These are phyloP conservation scores for Acanthopagrus latus DNA, from an alignment of 2,797 vertebrate genomes.

Conservation along the genomic window DNA sequence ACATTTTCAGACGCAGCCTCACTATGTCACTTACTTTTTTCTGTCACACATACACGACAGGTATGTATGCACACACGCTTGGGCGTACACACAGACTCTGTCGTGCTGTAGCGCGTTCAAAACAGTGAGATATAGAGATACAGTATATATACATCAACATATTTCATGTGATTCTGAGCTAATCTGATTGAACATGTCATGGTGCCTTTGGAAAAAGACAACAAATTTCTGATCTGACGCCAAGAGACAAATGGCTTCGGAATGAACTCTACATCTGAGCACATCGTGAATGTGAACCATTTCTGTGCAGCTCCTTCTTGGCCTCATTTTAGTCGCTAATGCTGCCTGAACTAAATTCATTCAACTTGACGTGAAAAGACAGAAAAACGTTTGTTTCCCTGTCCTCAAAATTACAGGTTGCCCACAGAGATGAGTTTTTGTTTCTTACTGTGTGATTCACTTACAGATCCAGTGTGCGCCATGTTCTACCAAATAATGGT, in stretches of 20 bases:
- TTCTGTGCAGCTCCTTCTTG: conserved; percentile 9
- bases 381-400: conserved; percentile 12
- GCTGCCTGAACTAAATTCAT: conserved; percentile 18
- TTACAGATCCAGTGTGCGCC: conserved; percentile 31
- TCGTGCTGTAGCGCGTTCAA: conserved; percentile 21
- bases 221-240: conserved; percentile 64
- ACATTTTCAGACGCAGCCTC: conserved; percentile 15
- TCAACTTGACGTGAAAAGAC: conserved; percentile 15
- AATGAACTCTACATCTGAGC: conserved; percentile 42
- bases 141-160: neutral
- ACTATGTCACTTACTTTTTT: conserved; percentile 9
- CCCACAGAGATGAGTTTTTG: conserved; percentile 12
- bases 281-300: conserved; percentile 32
- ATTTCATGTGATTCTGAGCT: conserved; percentile 53
- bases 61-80: neutral
- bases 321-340: conserved; percentile 28
- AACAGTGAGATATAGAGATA: conserved; percentile 14
- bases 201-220: conserved; percentile 50
- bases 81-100: conserved; percentile 8
- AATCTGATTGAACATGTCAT: conserved; percentile 64
- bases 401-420: conserved; percentile 26
- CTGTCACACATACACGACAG: neutral
- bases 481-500: conserved; percentile 54
- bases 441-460: conserved; percentile 19
- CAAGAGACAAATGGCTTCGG: conserved; percentile 51